Evolutionary conservation across 2,888 invertebrate genomes (phyloP), one percentile per base, ranked within the genome.

Genomic region (Lycocerus yunnanus): DNA sequence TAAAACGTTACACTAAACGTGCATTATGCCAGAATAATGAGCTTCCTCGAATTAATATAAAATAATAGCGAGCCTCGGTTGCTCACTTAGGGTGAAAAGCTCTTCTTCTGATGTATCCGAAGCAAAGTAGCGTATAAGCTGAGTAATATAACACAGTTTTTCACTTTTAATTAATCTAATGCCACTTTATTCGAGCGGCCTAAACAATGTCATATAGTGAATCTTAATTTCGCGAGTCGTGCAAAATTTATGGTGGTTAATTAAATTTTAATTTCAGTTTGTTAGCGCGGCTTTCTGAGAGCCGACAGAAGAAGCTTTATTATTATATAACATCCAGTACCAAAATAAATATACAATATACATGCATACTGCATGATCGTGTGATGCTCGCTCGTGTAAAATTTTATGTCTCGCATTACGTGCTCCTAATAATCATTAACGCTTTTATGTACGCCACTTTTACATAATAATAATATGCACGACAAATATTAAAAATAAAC

Each of bases 81-180:
- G 80, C 80, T 83, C 81, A 82, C 83, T 83, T 82, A 83, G 84
- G 83, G 81, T 81, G 79, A 76, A 82, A 79, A 80, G 77, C 80
- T 61, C 61, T 80, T 78, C 78, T 79, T 80, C 82, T 82, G 83
- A 83, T 83, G 82, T 80, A 80, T 81, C 80, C 76, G 72, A 76
- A 73, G 78, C 74, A 82, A 83, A 81, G 80, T 78, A 83, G 79
- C 81, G 76, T 74, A 80, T 79, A 79, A 79, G 77, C 78, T 80
- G 76, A 75, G 81, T 83, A 84, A 85, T 84, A 83, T 82, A 85
- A 86, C 85, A 86, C 84, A 86, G 83, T 86, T 85, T 85, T 84
- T 86, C 85, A 85, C 86, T 86, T 86, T 86, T 86, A 87, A 87
- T 87, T 87, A 86, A 86, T 86, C 85, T 84, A 83, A 85, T 84